A percentile compares a stretch with the other conserved stretches of the same genome.
Conservation (phyloP, 2,113 vertebrate genomes). For the Planiliza haematocheilus region DNA sequence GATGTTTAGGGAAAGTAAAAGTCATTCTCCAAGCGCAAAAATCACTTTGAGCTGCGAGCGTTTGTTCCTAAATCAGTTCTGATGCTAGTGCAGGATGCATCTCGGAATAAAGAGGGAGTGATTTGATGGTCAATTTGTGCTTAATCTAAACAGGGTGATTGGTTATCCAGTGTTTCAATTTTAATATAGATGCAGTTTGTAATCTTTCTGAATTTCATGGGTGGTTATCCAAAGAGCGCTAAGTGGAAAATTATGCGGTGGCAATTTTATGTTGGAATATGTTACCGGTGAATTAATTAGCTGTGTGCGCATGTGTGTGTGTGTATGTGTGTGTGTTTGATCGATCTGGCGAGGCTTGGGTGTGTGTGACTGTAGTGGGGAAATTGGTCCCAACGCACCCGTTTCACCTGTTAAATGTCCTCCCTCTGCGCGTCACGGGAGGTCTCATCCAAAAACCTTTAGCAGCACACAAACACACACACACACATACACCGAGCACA, state of each 20-base stretch:
- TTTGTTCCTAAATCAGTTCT: background rate
- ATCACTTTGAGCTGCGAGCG: background rate
- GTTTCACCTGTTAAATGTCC: constrained; percentile 55
- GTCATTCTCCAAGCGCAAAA: background rate
- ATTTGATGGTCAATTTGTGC: background rate
- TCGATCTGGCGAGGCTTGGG: constrained; percentile 27
- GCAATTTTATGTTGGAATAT: constrained; percentile 1
- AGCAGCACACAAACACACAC: background rate
- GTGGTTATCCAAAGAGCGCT: background rate
- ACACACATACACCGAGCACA: background rate
- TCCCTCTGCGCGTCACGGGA: constrained; percentile 4
- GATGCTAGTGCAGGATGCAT: background rate
- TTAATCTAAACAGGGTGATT: background rate
- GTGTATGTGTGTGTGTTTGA: background rate
- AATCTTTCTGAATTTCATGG: background rate
- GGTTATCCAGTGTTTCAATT: background rate
- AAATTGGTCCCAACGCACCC: constrained; percentile 46
- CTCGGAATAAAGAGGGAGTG: background rate
- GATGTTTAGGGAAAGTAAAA: constrained; percentile 27
- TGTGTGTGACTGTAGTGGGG: constrained; percentile 25
- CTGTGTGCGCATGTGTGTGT: background rate
- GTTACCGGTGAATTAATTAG: background rate
- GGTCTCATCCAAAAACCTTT: constrained; percentile 9
- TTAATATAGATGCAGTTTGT: background rate
- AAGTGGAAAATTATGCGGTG: background rate